A percentile compares a stretch with the other conserved stretches of the same genome.
Conservation (phyloP, 2,113 vertebrate genomes). For the Myotis yumanensis region DNA sequence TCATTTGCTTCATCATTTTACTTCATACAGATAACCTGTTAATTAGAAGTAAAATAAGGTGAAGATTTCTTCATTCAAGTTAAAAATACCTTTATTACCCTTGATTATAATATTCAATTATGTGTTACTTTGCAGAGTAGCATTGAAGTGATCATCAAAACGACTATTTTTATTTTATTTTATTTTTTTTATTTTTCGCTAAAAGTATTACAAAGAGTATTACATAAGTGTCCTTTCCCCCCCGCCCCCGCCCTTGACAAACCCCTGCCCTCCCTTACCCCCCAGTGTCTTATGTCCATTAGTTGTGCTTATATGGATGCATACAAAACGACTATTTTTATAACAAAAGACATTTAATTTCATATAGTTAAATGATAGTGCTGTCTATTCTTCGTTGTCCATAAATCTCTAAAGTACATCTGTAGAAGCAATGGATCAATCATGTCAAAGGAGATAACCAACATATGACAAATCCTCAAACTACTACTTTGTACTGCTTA, state of each 20-base stretch:
- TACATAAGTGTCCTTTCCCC: too few relatives aligned
- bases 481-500: not conserved
- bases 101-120: not conserved
- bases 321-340: not conserved
- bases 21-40: not conserved
- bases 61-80: not conserved
- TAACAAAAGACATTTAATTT: not conserved
- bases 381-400: not conserved
- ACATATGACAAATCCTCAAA: not conserved
- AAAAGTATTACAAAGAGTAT: too few relatives aligned
- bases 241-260: too few relatives aligned
- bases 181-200: too few relatives aligned
- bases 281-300: too few relatives aligned
- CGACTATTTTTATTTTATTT: not conserved
- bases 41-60: slow-evolving; percentile 17
- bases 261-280: too few relatives aligned
- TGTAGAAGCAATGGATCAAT: not conserved
- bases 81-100: not conserved
- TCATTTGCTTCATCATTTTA: not conserved
- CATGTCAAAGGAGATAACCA: not conserved
- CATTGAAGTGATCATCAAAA: not conserved
- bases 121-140: not conserved
- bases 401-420: not conserved
- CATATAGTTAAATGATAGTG: not conserved
- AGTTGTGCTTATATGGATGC: too few relatives aligned